Conservation (phyloP, 2,888 invertebrate genomes). For the Nyleta sp. region DNA sequence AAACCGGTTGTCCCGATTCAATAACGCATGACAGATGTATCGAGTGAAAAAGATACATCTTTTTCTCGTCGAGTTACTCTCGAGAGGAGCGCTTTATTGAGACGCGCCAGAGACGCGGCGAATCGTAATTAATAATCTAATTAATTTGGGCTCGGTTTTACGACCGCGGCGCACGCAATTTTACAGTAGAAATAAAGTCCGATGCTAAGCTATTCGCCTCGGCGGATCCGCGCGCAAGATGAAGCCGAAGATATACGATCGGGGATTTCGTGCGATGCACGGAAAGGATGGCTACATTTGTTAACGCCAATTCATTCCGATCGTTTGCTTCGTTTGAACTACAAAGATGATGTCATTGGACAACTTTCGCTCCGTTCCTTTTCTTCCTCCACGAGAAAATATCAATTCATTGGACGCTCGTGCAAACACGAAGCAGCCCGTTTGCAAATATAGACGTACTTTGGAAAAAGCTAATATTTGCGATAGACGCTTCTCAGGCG, state of each 20-base stretch:
- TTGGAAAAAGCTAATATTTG: constrained; percentile 24
- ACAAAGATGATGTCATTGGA: constrained; percentile 39
- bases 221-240: neutral
- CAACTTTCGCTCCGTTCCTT: constrained; percentile 47
- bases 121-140: constrained; percentile 11
- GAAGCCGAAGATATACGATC: constrained; percentile 3
- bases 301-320: constrained; percentile 14
- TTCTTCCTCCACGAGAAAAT: constrained; percentile 19
- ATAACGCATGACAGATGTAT: constrained; percentile 13
- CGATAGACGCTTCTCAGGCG: neutral
- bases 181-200: neutral
- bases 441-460: neutral
- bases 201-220: neutral
- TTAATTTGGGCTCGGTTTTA: constrained; percentile 12
- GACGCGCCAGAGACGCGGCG: neutral
- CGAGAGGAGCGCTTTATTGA: constrained; percentile 21
- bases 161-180: neutral
- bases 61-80: constrained; percentile 11
- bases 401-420: constrained; percentile 1
- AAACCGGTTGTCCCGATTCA: constrained; percentile 36
- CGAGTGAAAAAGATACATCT: constrained; percentile 35
- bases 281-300: constrained; percentile 9
- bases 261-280: constrained; percentile 2
- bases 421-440: too few species aligned
- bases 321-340: constrained; percentile 30